These are phyloP conservation scores for Dolomedes plantarius DNA, from an alignment of 2,888 invertebrate species.

Conservation along the genomic window DNA sequence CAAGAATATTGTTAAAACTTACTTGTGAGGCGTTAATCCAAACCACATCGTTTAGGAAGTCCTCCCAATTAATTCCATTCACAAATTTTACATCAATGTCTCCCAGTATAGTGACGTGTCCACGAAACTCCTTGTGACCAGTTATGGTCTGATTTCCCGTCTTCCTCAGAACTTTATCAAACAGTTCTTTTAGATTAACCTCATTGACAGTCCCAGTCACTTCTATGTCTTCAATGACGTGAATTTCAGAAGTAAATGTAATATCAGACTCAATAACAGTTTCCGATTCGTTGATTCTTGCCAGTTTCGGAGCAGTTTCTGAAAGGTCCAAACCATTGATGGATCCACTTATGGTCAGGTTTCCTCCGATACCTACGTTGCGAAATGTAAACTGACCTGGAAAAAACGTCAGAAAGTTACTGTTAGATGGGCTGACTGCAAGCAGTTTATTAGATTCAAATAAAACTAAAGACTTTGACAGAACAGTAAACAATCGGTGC, in stretches of 20 bases:
- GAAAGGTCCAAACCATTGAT: slow-evolving; percentile 60
- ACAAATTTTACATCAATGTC: slow-evolving; percentile 37
- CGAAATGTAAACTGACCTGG: slow-evolving; percentile 44
- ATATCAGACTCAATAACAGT: slow-evolving; percentile 39
- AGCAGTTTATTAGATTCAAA: too few species aligned
- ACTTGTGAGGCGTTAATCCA: slow-evolving; percentile 50
- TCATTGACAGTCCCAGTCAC: slow-evolving; percentile 65
- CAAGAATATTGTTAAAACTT: too few species aligned
- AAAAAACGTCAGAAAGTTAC: too few species aligned
- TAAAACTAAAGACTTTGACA: too few species aligned
- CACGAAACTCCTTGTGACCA: slow-evolving; percentile 52
- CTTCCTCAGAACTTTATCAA: slow-evolving; percentile 36
- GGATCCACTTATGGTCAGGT: slow-evolving; percentile 18
- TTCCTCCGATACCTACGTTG: neutral
- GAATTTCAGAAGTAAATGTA: slow-evolving; percentile 21
- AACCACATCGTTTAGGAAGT: slow-evolving; percentile 54
- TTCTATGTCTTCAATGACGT: slow-evolving; percentile 18
- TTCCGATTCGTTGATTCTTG: neutral
- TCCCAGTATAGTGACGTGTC: slow-evolving; percentile 52
- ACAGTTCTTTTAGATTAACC: slow-evolving; percentile 32
- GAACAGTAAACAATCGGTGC: too few species aligned
- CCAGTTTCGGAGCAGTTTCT: slow-evolving; percentile 20
- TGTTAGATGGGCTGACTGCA: too few species aligned
- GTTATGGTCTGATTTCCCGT: slow-evolving; percentile 44
- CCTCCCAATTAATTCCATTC: slow-evolving; percentile 33